These are phyloP conservation scores for Ciconia boyciana DNA, from an alignment of 2,113 vertebrate species.

Conservation along the genomic window DNA sequence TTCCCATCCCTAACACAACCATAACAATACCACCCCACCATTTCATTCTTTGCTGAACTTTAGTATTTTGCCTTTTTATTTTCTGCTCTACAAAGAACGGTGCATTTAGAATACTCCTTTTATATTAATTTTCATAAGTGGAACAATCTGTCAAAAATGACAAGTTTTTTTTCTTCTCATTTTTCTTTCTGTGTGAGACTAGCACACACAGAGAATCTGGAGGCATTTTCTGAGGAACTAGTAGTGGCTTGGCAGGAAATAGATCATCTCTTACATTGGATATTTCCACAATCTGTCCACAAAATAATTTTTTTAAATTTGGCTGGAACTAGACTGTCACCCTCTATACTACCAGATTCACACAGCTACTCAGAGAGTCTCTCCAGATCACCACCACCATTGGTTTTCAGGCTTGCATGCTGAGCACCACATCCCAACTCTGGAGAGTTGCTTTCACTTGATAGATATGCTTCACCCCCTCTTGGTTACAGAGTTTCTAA, in stretches of 20 bases:
- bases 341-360: neutral
- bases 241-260: neutral
- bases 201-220: neutral
- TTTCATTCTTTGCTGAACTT: neutral
- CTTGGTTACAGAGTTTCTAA: neutral
- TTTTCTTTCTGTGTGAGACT: neutral
- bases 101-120: neutral
- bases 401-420: accelerated
- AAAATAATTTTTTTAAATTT: neutral
- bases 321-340: neutral
- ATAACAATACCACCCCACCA: neutral
- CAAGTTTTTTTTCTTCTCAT: neutral
- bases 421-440: neutral
- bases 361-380: neutral
- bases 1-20: neutral
- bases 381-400: neutral
- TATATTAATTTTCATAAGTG: neutral
- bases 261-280: neutral
- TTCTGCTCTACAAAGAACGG: neutral
- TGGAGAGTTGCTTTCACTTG: neutral
- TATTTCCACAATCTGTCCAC: neutral
- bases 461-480: neutral
- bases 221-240: neutral
- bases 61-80: neutral
- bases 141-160: neutral